Evolutionary conservation across 2,888 invertebrate species (phyloP), one percentile per base, ranked within the genome.

Genomic region (Eupithecia pulchellata): DNA sequence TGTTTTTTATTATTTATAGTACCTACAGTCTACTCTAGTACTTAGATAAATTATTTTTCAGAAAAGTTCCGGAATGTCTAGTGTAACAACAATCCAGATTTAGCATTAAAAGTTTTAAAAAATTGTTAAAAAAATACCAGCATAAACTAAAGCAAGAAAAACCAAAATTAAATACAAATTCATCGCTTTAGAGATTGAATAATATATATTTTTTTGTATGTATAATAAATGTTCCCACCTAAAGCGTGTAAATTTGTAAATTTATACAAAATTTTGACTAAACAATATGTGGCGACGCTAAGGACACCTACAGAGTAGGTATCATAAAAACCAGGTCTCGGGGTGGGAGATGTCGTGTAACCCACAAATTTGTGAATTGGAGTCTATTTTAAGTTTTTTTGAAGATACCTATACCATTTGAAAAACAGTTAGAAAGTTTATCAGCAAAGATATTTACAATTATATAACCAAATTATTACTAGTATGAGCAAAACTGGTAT

Each of bases 281-380:
- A 84, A 81, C 81, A 83, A 72, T 77, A 78, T 79, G 74, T 72
- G 73, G 78, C 72, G 75, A 66, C 58, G 64, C 76, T 81, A 80
- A 81, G 81, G 83, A 84, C 83, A 84, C 82, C 83, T 83, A 84
- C 75, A 69, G 63, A 74, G 81, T n/a, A n/a, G n/a, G n/a, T 73
- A 77, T 79, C 75, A 79, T 82, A 85, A 86, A 84, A 84, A 82
- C 77, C 72, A 72, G 72, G 64, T 65, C 27, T 36, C 11, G 0
- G 0, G 0, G 4, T 4, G 55, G 3, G 1, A 66, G 74, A 82
- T 4, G 14, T n/a, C 25, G 30, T 5, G 25, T 78, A 84, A 80
- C 75, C 79, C 1, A 0, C 1, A 66, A 66, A 75, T 55, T 58
- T n/a, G 14, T 32, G 11, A 64, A 14, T 32, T 32, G 14, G n/a